Evolutionary conservation across 2,888 invertebrate genomes (phyloP), one percentile per base, ranked within the genome.

Genomic region (Drosophila melanosoma): DNA sequence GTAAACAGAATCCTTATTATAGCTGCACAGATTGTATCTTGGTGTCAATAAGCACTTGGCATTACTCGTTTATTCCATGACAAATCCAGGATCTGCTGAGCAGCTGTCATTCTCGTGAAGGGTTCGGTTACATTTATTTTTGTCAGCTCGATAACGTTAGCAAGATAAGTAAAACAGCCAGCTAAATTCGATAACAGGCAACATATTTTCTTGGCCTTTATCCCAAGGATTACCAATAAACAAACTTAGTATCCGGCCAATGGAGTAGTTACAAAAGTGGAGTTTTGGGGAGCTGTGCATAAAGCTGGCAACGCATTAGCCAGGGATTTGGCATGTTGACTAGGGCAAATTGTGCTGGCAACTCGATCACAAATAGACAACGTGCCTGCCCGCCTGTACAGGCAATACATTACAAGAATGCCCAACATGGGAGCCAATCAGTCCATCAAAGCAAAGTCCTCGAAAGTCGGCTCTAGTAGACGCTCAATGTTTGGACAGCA

Each of bases 371-470:
- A 74, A 68, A 70, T 68, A 65, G 63, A 60, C 61, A 54, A 49
- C 38, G 45, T 48, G 45, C 32, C 15, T 51, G 35, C n/a, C 15
- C 1, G 11, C n/a, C 23, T 20, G 26, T 38, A 38, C 23, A 11
- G 62, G 56, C 58, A 54, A 45, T 45, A 58, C 67, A 61, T 61
- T 64, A 38, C 65, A 64, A 69, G 76, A 62, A 66, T 54, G 62
- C 49, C 53, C 62, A 40, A 53, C 65, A 63, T 68, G 65, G 72
- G 65, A 62, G 42, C 72, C 76, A 80, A 79, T 78, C 80, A 79
- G 80, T 79, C 64, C 61, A 76, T 80, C 72, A 79, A 58, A 63
- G 79, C 52, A 66, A 60, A 66, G 63, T 76, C 81, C 81, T 80
- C 69, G 64, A 79, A 71, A 65, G 54, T 58, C 26, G 36, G 59